Evolutionary conservation across 2,888 invertebrate genomes (phyloP).

Genomic region (Synergus umbraculus): DNA sequence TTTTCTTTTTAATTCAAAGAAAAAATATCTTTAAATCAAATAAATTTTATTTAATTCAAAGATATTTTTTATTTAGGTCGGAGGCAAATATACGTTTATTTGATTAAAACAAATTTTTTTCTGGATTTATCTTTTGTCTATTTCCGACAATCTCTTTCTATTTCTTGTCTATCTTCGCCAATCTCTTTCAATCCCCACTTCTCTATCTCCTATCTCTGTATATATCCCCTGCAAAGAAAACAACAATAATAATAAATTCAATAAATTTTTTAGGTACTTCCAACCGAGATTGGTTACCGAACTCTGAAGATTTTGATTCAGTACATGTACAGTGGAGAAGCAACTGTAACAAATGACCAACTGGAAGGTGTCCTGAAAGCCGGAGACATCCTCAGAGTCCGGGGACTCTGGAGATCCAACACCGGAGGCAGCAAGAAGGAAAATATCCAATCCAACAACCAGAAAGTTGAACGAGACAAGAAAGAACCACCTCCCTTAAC

Average conservation of each 20-base stretch:
- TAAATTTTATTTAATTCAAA: too few species aligned
- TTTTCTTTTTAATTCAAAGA: too few species aligned
- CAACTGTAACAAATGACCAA: slow-evolving; percentile 91
- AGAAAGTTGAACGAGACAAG: slow-evolving; percentile 79
- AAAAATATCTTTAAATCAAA: too few species aligned
- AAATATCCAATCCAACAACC: slow-evolving; percentile 76
- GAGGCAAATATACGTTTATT: too few species aligned
- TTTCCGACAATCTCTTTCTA: too few species aligned
- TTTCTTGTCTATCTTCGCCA: too few species aligned
- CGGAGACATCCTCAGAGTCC: slow-evolving; percentile 89
- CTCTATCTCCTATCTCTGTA: too few species aligned
- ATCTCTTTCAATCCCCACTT: too few species aligned
- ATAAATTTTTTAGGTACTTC: slow-evolving; percentile 80
- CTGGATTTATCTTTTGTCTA: too few species aligned
- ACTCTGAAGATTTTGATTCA: slow-evolving; percentile 90
- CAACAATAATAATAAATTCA: slow-evolving; percentile 1
- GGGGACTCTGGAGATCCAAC: slow-evolving; percentile 85
- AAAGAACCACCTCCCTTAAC: slow-evolving; percentile 61
- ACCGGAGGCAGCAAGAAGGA: slow-evolving; percentile 67
- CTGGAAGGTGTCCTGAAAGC: slow-evolving; percentile 89
- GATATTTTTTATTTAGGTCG: too few species aligned
- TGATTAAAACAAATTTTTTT: too few species aligned
- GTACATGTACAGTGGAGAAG: slow-evolving; percentile 92
- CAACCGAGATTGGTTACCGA: slow-evolving; percentile 88
- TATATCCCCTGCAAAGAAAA: too few species aligned